phyloP scores from a whole-genome alignment of 2,797 vertebrate species.

The Chrysocyon brachyurus region DNA sequence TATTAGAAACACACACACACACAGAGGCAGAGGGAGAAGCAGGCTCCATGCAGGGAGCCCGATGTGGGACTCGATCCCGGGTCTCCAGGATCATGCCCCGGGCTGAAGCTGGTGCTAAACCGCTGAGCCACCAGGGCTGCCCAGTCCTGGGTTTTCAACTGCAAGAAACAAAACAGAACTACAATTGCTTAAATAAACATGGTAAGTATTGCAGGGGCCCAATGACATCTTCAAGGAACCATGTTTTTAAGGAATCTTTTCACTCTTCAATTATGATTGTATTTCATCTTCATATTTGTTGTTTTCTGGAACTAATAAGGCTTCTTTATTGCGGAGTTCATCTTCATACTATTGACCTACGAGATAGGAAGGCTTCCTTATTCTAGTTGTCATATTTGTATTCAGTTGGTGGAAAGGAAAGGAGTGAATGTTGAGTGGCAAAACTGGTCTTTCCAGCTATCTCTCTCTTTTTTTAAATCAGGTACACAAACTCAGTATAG shows the following conservation, averaged over 20 bases:
- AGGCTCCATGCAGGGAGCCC: no score
- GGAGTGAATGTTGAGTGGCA: not conserved
- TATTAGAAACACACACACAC: no score
- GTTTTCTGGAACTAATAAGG: constrained; percentile 2
- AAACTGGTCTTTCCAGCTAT: not conserved
- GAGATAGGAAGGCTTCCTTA: not conserved
- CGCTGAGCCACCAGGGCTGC: no score
- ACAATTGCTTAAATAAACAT: not conserved
- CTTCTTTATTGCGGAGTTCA: not conserved
- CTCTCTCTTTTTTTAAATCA: not conserved
- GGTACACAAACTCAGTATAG: constrained; percentile 3
- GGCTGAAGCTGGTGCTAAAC: no score
- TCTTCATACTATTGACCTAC: constrained; percentile 10
- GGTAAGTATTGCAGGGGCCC: not conserved
- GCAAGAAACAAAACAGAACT: constrained; percentile 1
- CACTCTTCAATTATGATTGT: constrained; percentile 22
- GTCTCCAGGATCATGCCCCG: no score
- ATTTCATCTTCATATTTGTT: constrained; percentile 40
- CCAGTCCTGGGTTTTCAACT: constrained; percentile 3
- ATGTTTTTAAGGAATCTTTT: constrained; percentile 32
- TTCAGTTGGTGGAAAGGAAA: constrained; percentile 19
- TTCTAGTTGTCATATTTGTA: not conserved
- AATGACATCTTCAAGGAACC: not conserved
- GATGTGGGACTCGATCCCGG: no score
- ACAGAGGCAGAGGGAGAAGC: no score